phyloP scores from a whole-genome alignment of 1,140 invertebrate genomes.

The Gerris buenoi region DNA sequence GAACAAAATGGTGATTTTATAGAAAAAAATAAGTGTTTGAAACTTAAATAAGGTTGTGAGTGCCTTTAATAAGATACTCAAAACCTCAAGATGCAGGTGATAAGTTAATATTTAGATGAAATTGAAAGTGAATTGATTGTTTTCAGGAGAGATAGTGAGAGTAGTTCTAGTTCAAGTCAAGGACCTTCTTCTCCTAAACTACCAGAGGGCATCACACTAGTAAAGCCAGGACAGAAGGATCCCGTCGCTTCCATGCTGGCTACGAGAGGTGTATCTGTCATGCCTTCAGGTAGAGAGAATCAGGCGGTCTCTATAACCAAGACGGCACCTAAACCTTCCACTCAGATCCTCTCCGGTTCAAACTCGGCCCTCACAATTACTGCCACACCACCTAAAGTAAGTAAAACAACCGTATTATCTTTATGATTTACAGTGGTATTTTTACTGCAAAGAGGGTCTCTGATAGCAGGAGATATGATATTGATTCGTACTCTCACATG shows the following conservation, averaged over 20 bases:
- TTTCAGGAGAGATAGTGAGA: neutral
- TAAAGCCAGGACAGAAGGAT: neutral
- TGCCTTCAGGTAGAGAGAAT: neutral
- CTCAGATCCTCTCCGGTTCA: neutral
- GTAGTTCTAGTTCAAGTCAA: neutral
- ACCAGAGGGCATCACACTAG: neutral
- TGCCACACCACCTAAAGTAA: neutral
- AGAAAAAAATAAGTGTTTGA: too few relatives aligned
- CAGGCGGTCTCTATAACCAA: neutral
- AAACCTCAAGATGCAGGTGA: too few relatives aligned
- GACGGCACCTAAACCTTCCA: neutral
- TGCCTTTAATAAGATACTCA: too few relatives aligned
- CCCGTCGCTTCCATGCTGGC: neutral
- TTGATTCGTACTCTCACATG: too few relatives aligned
- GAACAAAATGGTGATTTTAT: too few relatives aligned
- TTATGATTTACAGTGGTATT: too few relatives aligned
- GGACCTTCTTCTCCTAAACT: neutral
- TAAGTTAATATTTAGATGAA: too few relatives aligned
- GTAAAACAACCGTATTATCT: too few relatives aligned
- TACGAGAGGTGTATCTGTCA: neutral
- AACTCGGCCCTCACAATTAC: neutral
- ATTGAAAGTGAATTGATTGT: too few relatives aligned
- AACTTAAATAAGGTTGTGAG: too few relatives aligned
- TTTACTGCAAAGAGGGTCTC: too few relatives aligned
- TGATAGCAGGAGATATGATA: too few relatives aligned